phyloP scores from a whole-genome alignment of 2,888 invertebrate species.

The Volucella inflata region DNA sequence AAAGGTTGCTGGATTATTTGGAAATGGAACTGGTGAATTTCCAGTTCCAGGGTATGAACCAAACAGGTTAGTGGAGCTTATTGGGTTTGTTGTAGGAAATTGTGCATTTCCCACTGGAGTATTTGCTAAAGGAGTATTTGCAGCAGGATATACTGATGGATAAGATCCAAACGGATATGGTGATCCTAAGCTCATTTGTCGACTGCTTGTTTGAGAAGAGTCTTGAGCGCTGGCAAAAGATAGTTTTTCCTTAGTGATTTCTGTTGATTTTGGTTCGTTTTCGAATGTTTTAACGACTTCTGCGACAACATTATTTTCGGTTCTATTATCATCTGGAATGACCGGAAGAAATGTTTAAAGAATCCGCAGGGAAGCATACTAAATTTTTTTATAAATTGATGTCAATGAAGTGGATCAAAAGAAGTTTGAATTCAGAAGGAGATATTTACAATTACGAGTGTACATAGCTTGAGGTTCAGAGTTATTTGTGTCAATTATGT shows the following conservation, averaged over 20 bases:
- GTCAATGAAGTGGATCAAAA: not conserved
- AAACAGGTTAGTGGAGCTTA: not conserved
- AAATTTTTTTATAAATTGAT: not conserved
- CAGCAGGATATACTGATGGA: not conserved
- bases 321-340: constrained; percentile 55
- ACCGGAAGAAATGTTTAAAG: constrained; percentile 6
- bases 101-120: not conserved
- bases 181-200: constrained; percentile 29
- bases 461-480: not conserved
- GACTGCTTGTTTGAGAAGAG: constrained; percentile 4
- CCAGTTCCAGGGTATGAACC: not conserved
- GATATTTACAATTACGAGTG: constrained; percentile 1
- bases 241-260: constrained; percentile 9
- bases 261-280: not conserved
- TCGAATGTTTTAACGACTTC: not conserved
- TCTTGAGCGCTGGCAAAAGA: not conserved
- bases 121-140: not conserved
- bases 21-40: not conserved
- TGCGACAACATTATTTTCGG: constrained; percentile 28
- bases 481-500: too few species aligned
- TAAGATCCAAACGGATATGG: constrained; percentile 1
- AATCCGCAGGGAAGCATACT: not conserved
- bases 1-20: not conserved
- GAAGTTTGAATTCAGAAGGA: not conserved
- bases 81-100: too few species aligned